phyloP scores from a whole-genome alignment of 2,113 vertebrate genomes.

The Boulengeromyrus knoepffleri region DNA sequence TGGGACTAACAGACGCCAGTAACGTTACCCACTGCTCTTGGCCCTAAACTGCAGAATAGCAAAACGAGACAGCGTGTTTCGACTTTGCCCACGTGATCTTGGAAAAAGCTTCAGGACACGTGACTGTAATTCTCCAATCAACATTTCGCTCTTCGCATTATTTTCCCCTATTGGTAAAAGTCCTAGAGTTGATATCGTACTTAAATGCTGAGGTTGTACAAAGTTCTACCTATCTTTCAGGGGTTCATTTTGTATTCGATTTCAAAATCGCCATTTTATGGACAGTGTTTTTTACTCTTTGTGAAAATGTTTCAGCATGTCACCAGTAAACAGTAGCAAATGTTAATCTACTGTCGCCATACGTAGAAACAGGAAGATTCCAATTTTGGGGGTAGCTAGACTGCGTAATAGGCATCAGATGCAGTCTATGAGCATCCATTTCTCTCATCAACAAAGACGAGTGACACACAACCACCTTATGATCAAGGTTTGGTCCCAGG shows the following conservation, averaged over 20 bases:
- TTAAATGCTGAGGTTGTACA: background rate
- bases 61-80: background rate
- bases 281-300: background rate
- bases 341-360: background rate
- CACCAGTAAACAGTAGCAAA: background rate
- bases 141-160: background rate
- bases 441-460: background rate
- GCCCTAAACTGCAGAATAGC: background rate
- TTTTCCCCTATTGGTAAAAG: background rate
- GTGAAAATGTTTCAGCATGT: background rate
- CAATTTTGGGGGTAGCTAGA: background rate
- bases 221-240: background rate
- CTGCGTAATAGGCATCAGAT: background rate
- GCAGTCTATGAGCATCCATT: background rate
- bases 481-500: background rate
- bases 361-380: background rate
- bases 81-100: background rate
- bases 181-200: background rate
- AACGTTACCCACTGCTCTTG: background rate
- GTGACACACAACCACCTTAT: background rate
- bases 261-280: background rate
- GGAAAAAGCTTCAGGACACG: background rate
- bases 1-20: background rate
- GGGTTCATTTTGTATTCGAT: background rate
- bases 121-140: conserved; percentile 3